A percentile compares a stretch with the other conserved stretches of the same genome.
Conservation (phyloP, 2,888 invertebrate species). For the Xestia sexstrigata region DNA sequence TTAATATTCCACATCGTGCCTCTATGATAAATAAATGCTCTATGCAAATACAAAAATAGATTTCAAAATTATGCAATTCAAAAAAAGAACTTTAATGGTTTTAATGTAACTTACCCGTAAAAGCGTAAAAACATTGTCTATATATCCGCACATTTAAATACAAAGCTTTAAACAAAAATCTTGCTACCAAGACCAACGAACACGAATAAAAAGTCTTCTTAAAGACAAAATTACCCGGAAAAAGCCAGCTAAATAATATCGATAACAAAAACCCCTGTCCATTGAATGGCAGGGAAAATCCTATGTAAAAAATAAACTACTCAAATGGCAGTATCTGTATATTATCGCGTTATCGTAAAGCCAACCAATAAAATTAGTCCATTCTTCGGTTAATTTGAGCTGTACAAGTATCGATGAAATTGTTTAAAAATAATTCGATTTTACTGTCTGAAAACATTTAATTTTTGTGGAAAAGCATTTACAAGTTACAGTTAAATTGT, state of each 20-base stretch:
- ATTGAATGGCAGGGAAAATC: conserved; percentile 55
- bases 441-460: background rate
- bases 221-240: conserved; percentile 12
- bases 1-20: background rate
- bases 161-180: background rate
- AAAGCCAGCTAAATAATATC: conserved; percentile 33
- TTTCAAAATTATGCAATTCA: background rate
- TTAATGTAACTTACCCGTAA: background rate
- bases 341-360: conserved; percentile 83
- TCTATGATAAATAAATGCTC: background rate
- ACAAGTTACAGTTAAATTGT: background rate
- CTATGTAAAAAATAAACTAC: conserved; percentile 73
- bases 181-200: background rate
- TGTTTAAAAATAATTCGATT: background rate
- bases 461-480: background rate
- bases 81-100: background rate
- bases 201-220: conserved; percentile 14
- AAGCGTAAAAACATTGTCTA: background rate
- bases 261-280: conserved; percentile 44
- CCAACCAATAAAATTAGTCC: conserved; percentile 87
- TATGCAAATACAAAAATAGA: background rate
- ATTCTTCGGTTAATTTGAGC: conserved; percentile 77
- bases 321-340: conserved; percentile 77
- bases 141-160: background rate
- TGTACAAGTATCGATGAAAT: conserved; percentile 57